Evolutionary conservation across 2,113 vertebrate genomes (phyloP), one percentile per base, ranked within the genome.

Genomic region (Chaetodon auriga): DNA sequence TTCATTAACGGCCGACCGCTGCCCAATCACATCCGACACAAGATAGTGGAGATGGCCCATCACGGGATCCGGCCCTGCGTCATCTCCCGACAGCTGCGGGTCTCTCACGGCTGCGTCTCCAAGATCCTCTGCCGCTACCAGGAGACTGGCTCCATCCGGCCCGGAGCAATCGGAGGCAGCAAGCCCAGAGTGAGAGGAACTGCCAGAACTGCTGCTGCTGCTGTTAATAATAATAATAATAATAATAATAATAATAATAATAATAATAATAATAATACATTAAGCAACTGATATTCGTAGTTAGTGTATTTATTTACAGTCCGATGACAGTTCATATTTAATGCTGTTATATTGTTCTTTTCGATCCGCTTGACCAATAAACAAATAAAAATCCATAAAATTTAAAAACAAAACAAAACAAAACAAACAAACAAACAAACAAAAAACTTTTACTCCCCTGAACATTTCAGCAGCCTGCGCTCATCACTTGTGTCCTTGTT

Each of bases 11-110:
- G 98, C 11, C 94, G 98, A 2, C 98, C 98, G 0, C 89, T 99
- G 55, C 98, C 98, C 53, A 99, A 99, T 90, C 98, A 99, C 89
- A 98, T 99, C 89, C 96, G 98, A 3, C 98, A 99, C 87, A 99
- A 99, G 93, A 99, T 99, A 9, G 98, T 99, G 86, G 98, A 99
- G 92, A 98, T 99, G 98, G 98, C 98, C 12, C 98, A 99, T 77
- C 98, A 99, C 30, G 98, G 98, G 55, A 97, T 99, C 93, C 94
- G 98, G 57, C 98, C 98, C 91, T 99, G 98, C 79, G 98, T 99
- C 91, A 99, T 99, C 93, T 99, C 98, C 75, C 92, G 98, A 0
- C 98, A 99, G 95, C 91, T 99, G 43, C 95, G 98, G 0, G 98
- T 99, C 55, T 99, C 97, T 70, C 98, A 99, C 61, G 98, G 98